Base-by-base conservation (phyloP, 2,888 invertebrate species). In the Thereva nobilitata region DNA sequence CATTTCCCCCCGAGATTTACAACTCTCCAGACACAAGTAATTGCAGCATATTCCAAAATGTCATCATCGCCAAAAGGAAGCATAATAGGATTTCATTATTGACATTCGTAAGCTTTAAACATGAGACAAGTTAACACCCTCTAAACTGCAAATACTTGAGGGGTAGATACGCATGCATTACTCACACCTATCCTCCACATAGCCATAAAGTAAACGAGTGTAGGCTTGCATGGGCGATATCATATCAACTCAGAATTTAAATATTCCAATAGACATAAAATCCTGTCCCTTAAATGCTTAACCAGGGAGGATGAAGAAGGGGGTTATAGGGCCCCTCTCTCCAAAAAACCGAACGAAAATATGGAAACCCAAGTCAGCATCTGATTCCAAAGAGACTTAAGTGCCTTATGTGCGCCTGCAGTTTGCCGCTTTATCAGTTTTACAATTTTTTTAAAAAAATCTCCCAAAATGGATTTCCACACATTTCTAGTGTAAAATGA, bases 371-470 rank as follows among this genome's bases (percentile, higher is more conserved):
- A 44, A 56, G 44, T 44, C 44, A 34, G 44, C 9, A 44, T 9
- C 37, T 59, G 40, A 47, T 47, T 59, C 59, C 59, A 8, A 38
- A 10, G 47, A 45, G 10, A 35, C 34, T 56, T 34, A 35, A 41
- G 6, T 10, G 56, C 37, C 41, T 56, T 7, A 9, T 23, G 34
- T 7, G 23, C 5, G 7, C 52, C 5, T 56, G 56, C 34, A 42
- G n/a, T 34, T 59, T 59, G 35, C 37, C 12, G n/a, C 35, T 44
- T 56, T 59, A 59, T 59, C 59, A 37, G 59, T 59, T 59, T 23
- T 49, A 38, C 47, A 47, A 59, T 49, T 59, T 59, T 59, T 23
- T 23, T 23, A 23, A 23, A 34, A 49, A 59, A 59, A 47, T 59
- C 47, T 59, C 9, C n/a, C 38, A 49, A 52, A 52, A 7, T 52